A percentile compares a stretch with the other conserved stretches of the same genome.
Conservation (phyloP, 2,888 invertebrate species). For the Melinaea menophilus region DNA sequence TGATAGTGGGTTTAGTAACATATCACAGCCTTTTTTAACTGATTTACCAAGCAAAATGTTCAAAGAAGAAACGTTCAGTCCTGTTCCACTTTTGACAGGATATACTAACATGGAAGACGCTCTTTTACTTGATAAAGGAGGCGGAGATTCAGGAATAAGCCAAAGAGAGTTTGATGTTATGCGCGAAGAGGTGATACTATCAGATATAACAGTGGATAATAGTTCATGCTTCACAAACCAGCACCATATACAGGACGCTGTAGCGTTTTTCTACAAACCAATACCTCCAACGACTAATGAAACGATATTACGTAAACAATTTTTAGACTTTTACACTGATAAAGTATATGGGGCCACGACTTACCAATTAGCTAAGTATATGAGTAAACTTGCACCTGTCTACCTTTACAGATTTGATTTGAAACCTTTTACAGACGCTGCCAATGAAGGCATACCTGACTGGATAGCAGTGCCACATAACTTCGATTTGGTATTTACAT, state of each 20-base stretch:
- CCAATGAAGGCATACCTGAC: slow-evolving; percentile 81
- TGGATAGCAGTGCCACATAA: slow-evolving; percentile 91
- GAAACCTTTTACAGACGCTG: slow-evolving; percentile 82
- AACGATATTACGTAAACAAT: slow-evolving; percentile 79
- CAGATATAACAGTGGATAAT: slow-evolving; percentile 78
- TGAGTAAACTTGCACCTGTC: slow-evolving; percentile 79
- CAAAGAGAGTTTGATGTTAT: slow-evolving; percentile 79
- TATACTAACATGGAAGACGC: slow-evolving; percentile 91
- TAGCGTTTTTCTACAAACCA: slow-evolving; percentile 86
- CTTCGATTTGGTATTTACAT: slow-evolving; percentile 88
- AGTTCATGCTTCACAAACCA: slow-evolving; percentile 80
- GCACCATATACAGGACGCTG: slow-evolving; percentile 83
- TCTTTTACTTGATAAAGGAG: slow-evolving; percentile 78
- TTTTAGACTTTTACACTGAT: slow-evolving; percentile 86
- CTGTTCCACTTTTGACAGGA: slow-evolving; percentile 86
- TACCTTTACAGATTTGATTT: slow-evolving; percentile 87
- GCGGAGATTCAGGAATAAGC: slow-evolving; percentile 78
- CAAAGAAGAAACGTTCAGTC: slow-evolving; percentile 79
- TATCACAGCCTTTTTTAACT: slow-evolving; percentile 81
- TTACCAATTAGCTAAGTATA: slow-evolving; percentile 81
- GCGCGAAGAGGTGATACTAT: slow-evolving; percentile 79
- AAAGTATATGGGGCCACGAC: slow-evolving; percentile 85
- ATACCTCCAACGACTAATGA: slow-evolving; percentile 80
- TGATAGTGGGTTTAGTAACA: slow-evolving; percentile 83
- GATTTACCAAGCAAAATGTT: slow-evolving; percentile 81